Evolutionary conservation across 1,140 invertebrate species (phyloP), one percentile per base, ranked within the genome.

Genomic region (Cotesia typhae): DNA sequence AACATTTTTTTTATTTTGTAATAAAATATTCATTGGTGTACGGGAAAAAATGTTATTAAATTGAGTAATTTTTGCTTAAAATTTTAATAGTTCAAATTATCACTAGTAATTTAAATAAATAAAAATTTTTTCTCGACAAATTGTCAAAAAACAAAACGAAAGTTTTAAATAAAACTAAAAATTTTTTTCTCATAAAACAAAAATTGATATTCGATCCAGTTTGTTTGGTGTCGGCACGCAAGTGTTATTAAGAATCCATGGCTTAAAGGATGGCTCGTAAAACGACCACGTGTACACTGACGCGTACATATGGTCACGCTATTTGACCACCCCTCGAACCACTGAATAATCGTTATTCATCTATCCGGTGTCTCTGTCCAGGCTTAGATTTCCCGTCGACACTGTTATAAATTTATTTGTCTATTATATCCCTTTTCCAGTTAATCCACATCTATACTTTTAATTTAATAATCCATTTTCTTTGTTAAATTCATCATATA

Each of bases 321-420:
- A 79, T 83, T 85, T 86, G 85, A 82, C 82, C 84, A 85, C 85
- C 84, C 83, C 79, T 80, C 75, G 79, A 78, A 79, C 80, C 64
- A 66, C 77, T 78, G 80, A 86, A 86, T 86, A 79, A 85, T 85
- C 84, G 83, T 86, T 85, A 86, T 86, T 84, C 83, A 83, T 85
- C 85, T 85, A 85, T 86, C 85, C 84, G 84, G 83, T 82, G 64
- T 66, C 38, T 66, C 38, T 41, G 28, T 35, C 17, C 6, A 20
- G 3, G 20, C 12, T 55, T 55, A 47, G 41, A 47, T 47, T 47
- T 47, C 4, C 41, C 41, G 41, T 55, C 53, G 5, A 55, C 53
- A 17, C 17, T 55, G 7, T 17, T n/a, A 55, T n/a, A 36, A 20
- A 36, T 7, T 12, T 28, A 28, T 28, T 2, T 28, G 28, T 36